Evolutionary conservation across 2,797 vertebrate species (phyloP).

Genomic region (Tapera naevia): DNA sequence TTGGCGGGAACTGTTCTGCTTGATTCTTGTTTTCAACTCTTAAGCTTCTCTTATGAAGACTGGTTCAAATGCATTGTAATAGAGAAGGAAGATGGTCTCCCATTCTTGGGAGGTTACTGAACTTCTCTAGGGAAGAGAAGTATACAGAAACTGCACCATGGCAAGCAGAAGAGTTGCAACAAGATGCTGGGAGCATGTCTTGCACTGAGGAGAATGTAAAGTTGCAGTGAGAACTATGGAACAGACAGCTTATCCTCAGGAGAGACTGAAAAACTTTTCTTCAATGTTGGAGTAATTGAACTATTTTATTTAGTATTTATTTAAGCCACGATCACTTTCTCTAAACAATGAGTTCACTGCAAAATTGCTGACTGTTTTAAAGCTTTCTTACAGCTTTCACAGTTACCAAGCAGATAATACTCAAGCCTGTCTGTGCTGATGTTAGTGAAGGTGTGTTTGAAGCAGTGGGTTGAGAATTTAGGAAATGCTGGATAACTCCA

Average conservation of each 20-base stretch:
- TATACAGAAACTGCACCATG: background rate
- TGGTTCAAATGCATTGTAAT: background rate
- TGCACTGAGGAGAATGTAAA: background rate
- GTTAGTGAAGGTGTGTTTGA: background rate
- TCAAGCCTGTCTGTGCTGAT: background rate
- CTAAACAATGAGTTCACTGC: background rate
- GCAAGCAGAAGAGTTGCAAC: background rate
- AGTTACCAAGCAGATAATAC: background rate
- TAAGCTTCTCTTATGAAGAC: background rate
- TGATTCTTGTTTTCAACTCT: background rate
- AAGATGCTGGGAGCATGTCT: background rate
- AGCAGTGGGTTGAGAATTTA: background rate
- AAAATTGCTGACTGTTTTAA: background rate
- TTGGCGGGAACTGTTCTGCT: background rate
- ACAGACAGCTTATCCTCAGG: background rate
- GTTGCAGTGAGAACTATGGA: background rate
- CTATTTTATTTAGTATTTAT: background rate
- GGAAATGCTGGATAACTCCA: accelerated
- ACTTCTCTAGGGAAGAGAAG: background rate
- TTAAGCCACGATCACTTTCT: background rate
- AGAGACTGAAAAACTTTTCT: background rate
- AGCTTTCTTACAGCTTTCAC: background rate
- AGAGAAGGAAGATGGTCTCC: background rate
- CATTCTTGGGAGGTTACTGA: background rate
- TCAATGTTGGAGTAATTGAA: background rate